Percentiles rank a stretch among this genome's conserved stretches.
phyloP scores from a whole-genome alignment of 1,140 invertebrate species.

The Phthorimaea operculella region DNA sequence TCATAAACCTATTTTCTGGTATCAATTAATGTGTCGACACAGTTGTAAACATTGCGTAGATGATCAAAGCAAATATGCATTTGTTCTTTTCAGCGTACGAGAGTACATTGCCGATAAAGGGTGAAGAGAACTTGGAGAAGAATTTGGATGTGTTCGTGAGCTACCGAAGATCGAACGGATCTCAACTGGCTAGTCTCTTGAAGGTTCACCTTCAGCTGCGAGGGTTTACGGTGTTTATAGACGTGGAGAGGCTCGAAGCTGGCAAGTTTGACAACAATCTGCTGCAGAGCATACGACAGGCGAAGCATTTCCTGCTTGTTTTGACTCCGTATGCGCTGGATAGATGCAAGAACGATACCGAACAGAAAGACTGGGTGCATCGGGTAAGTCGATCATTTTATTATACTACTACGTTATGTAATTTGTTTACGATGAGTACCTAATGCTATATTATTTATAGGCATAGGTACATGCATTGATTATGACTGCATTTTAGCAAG shows the following conservation, averaged over 20 bases:
- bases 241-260: constrained; percentile 94
- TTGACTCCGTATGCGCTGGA: constrained; percentile 95
- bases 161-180: constrained; percentile 97
- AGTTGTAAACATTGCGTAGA: not conserved
- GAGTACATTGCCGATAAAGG: constrained; percentile 72
- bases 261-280: constrained; percentile 99
- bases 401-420: not conserved
- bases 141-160: constrained; percentile 97
- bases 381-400: constrained; percentile 75
- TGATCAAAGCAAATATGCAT: not conserved
- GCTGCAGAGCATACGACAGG: constrained; percentile 95
- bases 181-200: constrained; percentile 92
- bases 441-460: no score
- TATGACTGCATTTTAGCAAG: no score
- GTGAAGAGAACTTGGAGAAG: constrained; percentile 84
- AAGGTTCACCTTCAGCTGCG: constrained; percentile 96
- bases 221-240: constrained; percentile 95
- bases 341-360: constrained; percentile 89
- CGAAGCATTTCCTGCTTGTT: constrained; percentile 96
- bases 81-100: constrained; percentile 60
- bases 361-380: constrained; percentile 99
- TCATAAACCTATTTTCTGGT: constrained; percentile 2
- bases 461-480: no score
- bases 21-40: not conserved
- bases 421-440: no score